These are phyloP conservation scores for Drosophila ambigua DNA, from an alignment of 1,140 invertebrate species.

Conservation along the genomic window DNA sequence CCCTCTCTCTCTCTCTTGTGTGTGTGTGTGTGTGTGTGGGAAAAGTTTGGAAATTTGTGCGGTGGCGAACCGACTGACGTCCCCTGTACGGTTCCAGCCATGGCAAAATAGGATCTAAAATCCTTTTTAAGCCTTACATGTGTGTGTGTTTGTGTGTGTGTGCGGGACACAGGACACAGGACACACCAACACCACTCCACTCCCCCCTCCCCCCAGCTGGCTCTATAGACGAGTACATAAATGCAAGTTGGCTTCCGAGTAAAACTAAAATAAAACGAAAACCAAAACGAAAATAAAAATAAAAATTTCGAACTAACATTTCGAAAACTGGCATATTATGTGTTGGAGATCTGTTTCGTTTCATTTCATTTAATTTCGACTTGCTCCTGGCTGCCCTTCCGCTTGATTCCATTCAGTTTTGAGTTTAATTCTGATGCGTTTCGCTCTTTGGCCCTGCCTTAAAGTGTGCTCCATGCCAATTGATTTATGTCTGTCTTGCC, in stretches of 20 bases:
- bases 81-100: slow-evolving; percentile 32
- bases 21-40: slow-evolving; percentile 54
- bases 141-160: too few relatives aligned
- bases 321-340: slow-evolving; percentile 56
- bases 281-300: neutral
- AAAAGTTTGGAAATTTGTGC: slow-evolving; percentile 78
- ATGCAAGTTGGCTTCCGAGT: neutral
- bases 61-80: slow-evolving; percentile 74
- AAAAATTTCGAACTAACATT: slow-evolving; percentile 63
- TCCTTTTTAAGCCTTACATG: slow-evolving; percentile 53
- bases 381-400: neutral
- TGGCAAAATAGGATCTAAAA: slow-evolving; percentile 77
- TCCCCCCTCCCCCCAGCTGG: neutral
- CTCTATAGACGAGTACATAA: slow-evolving; percentile 12
- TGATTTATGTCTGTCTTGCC: too few relatives aligned
- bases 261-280: slow-evolving; percentile 64
- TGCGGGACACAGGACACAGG: too few relatives aligned
- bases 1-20: slow-evolving; percentile 41
- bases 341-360: slow-evolving; percentile 13
- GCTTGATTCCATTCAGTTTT: neutral
- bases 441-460: too few relatives aligned
- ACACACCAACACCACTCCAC: neutral
- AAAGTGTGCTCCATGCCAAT: too few relatives aligned
- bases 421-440: too few relatives aligned
- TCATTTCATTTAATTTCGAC: slow-evolving; percentile 12